Conservation (phyloP, 2,113 vertebrate species). For the Acrocephalus arundinaceus region DNA sequence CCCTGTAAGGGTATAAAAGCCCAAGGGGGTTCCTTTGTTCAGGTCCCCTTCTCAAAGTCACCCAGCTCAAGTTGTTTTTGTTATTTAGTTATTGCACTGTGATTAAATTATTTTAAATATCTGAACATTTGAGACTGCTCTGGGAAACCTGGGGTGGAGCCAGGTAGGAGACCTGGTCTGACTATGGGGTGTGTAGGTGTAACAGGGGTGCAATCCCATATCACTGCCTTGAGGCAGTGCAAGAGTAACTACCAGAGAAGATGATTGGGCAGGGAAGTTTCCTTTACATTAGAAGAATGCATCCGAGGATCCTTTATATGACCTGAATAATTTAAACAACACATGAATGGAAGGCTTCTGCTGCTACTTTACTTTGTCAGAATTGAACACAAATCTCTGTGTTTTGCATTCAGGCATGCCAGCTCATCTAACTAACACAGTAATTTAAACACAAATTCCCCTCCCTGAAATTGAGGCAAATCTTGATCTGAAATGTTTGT, state of each 20-base stretch:
- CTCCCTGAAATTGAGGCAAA: not conserved
- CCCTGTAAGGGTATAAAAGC: not conserved
- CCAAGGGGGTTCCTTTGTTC: not conserved
- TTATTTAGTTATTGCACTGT: not conserved
- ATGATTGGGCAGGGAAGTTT: not conserved
- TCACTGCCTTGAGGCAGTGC: not conserved
- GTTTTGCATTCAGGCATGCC: not conserved
- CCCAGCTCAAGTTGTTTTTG: not conserved
- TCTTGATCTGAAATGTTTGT: not conserved
- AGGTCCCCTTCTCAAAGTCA: not conserved
- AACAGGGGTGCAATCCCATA: not conserved
- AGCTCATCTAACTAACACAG: accelerated
- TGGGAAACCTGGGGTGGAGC: not conserved
- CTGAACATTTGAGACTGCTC: not conserved
- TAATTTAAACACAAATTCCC: not conserved
- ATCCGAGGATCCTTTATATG: not conserved
- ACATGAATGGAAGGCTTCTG: not conserved
- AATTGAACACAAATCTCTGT: not conserved
- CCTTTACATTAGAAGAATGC: not conserved
- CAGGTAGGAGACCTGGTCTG: not conserved
- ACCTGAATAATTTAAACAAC: not conserved
- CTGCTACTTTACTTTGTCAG: not conserved
- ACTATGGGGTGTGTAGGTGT: not conserved
- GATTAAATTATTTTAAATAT: not conserved
- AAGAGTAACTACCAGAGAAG: too few species aligned